These are phyloP conservation scores for Hartigia nigra DNA, from an alignment of 2,888 invertebrate species.

Conservation along the genomic window DNA sequence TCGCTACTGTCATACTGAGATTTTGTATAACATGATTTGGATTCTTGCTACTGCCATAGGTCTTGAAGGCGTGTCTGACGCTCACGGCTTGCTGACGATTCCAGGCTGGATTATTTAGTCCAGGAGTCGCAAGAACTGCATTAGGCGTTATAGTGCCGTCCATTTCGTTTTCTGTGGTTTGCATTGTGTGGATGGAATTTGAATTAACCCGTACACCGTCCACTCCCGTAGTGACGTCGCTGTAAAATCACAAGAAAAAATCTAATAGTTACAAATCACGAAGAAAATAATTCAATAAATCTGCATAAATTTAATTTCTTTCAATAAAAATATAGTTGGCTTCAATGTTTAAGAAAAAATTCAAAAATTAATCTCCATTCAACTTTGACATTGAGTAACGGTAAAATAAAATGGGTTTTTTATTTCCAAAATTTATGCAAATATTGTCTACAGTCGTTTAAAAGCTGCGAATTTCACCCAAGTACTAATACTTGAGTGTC, in stretches of 20 bases:
- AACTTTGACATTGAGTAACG: background rate
- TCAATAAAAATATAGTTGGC: background rate
- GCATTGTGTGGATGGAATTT: slow-evolving; percentile 47
- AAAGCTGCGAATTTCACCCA: background rate
- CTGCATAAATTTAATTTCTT: background rate
- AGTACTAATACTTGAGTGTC: background rate
- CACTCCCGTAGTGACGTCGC: slow-evolving; percentile 64
- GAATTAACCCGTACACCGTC: slow-evolving; percentile 55
- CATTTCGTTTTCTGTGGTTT: slow-evolving; percentile 42
- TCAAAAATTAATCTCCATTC: background rate
- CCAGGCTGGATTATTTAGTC: slow-evolving; percentile 63
- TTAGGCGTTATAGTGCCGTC: slow-evolving; percentile 46
- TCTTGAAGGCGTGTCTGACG: slow-evolving; percentile 88
- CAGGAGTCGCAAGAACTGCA: slow-evolving; percentile 59
- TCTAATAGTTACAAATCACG: background rate
- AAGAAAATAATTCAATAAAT: background rate
- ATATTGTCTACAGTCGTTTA: background rate
- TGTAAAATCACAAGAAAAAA: slow-evolving; percentile 45
- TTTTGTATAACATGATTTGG: slow-evolving; percentile 89
- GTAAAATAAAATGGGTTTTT: background rate
- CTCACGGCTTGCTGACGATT: slow-evolving; percentile 87
- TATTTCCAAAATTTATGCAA: background rate
- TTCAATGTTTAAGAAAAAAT: background rate
- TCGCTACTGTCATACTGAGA: slow-evolving; percentile 92
- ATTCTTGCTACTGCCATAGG: slow-evolving; percentile 88